phyloP scores from a whole-genome alignment of 1,140 invertebrate genomes.

The Phymastichus coffea region DNA sequence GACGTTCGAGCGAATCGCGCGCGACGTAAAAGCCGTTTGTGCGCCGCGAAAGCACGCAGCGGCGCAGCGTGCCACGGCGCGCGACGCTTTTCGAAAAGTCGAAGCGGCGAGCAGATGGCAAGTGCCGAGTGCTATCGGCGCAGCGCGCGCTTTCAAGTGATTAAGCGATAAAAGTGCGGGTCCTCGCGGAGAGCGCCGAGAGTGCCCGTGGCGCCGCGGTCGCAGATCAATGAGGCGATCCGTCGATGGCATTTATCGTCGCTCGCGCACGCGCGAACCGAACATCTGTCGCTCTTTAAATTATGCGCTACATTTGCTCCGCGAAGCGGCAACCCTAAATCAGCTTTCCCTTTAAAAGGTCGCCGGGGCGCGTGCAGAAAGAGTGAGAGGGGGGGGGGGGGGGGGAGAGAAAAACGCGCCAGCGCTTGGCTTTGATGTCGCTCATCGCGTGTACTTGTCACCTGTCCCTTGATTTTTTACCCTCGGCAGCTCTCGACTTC shows the following conservation, averaged over 20 bases:
- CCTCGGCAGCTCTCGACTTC: neutral
- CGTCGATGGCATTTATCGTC: constrained; percentile 24
- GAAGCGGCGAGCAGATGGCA: too few species aligned
- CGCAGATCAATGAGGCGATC: constrained; percentile 26
- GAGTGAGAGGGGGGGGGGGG: constrained; percentile 16
- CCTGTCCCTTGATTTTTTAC: constrained; percentile 18
- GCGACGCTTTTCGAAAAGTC: too few species aligned
- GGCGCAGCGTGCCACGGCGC: too few species aligned
- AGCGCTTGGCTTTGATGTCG: constrained; percentile 43
- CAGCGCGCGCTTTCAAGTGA: neutral
- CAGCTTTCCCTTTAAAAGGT: constrained; percentile 30
- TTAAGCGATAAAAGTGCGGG: constrained; percentile 1
- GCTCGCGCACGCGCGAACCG: constrained; percentile 5
- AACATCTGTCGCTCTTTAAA: constrained; percentile 48
- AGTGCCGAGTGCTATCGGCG: too few species aligned
- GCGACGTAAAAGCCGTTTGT: too few species aligned
- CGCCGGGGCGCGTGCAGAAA: neutral
- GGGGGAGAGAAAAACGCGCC: too few species aligned
- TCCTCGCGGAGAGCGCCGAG: neutral
- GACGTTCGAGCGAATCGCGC: too few species aligned
- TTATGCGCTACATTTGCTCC: constrained; percentile 53
- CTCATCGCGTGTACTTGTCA: neutral
- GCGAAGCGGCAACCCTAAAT: constrained; percentile 32
- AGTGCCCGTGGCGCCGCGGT: neutral
- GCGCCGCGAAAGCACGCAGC: too few species aligned